These are phyloP conservation scores for Steromphala cineraria DNA, from an alignment of 2,888 invertebrate genomes.

Conservation along the genomic window DNA sequence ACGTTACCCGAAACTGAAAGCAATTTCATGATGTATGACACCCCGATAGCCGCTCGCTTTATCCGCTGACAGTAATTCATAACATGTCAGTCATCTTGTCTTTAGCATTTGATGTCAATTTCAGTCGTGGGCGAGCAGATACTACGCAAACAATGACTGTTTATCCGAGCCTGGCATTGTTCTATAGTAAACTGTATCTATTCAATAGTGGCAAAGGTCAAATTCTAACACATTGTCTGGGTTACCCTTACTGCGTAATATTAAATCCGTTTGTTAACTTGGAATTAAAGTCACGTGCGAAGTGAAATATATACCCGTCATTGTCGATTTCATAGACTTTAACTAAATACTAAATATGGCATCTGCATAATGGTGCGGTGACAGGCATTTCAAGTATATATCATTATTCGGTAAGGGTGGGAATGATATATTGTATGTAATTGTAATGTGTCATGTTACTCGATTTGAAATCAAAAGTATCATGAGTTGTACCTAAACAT, in stretches of 20 bases:
- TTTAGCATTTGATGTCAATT: slow-evolving; percentile 4
- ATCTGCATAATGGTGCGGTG: no score
- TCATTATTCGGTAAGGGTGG: no score
- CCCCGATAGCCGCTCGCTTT: background rate
- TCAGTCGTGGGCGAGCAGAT: background rate
- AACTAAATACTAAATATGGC: no score
- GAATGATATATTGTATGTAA: no score
- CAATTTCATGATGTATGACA: background rate
- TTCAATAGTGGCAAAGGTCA: background rate
- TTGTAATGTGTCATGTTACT: no score
- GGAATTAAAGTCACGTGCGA: background rate
- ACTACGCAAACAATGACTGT: background rate
- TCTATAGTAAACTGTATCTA: background rate
- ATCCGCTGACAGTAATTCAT: slow-evolving; percentile 8
- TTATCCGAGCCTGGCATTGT: background rate
- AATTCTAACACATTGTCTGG: background rate
- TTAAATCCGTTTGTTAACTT: background rate
- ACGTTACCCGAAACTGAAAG: background rate
- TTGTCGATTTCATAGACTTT: background rate
- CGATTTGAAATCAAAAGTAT: no score
- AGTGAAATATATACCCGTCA: background rate
- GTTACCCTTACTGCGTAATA: background rate
- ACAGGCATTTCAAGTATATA: no score
- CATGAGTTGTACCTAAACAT: no score
- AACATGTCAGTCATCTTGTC: slow-evolving; percentile 5